A percentile compares a stretch with the other conserved stretches of the same genome.
These are phyloP conservation scores for Eupithecia subumbrata DNA, from an alignment of 2,888 invertebrate genomes.

Conservation along the genomic window DNA sequence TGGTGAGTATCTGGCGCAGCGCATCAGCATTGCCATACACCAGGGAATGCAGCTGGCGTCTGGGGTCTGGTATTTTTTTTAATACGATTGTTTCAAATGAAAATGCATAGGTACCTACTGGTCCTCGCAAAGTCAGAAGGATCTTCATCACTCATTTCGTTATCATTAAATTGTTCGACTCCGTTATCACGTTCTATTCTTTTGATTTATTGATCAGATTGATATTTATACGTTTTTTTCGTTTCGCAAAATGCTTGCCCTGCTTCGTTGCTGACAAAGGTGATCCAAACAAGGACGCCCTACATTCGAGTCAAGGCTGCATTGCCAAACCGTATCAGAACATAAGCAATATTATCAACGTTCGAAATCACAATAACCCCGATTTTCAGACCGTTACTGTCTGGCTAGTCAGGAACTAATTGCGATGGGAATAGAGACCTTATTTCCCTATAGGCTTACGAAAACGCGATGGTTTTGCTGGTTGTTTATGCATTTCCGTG, in stretches of 20 bases:
- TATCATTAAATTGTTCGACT: too few relatives aligned
- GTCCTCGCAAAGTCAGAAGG: too few relatives aligned
- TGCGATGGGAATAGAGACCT: slow-evolving; percentile 7
- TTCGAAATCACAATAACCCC: slow-evolving; percentile 25
- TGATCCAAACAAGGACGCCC: slow-evolving; percentile 22
- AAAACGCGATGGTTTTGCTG: slow-evolving; percentile 36
- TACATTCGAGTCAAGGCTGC: slow-evolving; percentile 33
- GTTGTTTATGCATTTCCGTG: slow-evolving; percentile 43
- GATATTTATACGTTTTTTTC: too few relatives aligned
- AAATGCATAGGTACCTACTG: too few relatives aligned
- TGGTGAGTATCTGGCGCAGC: too few relatives aligned
- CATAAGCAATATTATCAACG: slow-evolving; percentile 22
- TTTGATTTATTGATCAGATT: too few relatives aligned
- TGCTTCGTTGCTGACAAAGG: slow-evolving; percentile 19
- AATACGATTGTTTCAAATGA: too few relatives aligned
- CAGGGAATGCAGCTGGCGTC: too few relatives aligned
- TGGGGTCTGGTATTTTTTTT: too few relatives aligned
- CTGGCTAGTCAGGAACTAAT: slow-evolving; percentile 29
- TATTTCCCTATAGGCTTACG: slow-evolving; percentile 29
- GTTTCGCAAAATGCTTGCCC: not conserved
- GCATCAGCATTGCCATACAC: too few relatives aligned
- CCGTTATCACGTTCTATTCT: too few relatives aligned
- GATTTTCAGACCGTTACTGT: slow-evolving; percentile 20
- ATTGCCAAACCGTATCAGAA: slow-evolving; percentile 26
- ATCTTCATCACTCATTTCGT: too few relatives aligned